Percentiles rank a stretch among this genome's conserved stretches.
These are phyloP conservation scores for Polymixis lichenea DNA, from an alignment of 2,888 invertebrate species.

Conservation along the genomic window DNA sequence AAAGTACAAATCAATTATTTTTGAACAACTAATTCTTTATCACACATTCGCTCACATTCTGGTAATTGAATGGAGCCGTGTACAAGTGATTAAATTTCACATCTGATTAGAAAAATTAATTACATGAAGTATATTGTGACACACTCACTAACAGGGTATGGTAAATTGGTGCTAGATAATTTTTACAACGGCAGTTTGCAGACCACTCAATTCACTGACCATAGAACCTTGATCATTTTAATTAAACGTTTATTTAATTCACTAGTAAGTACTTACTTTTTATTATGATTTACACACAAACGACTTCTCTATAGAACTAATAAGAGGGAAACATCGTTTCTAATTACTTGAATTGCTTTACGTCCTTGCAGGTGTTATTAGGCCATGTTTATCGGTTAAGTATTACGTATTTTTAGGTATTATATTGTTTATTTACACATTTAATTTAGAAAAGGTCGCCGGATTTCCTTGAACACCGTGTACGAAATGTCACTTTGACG, in stretches of 20 bases:
- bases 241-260: background rate
- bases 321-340: constrained; percentile 9
- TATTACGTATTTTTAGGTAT: constrained; percentile 1
- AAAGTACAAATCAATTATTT: background rate
- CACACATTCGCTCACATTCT: background rate
- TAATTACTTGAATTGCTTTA: background rate
- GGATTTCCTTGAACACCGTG: background rate
- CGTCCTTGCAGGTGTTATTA: background rate
- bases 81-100: background rate
- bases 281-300: constrained; percentile 5
- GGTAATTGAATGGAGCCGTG: background rate
- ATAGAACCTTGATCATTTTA: background rate
- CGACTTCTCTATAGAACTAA: constrained; percentile 20
- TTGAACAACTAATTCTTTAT: background rate
- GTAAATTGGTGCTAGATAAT: background rate
- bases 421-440: constrained; percentile 43
- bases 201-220: background rate
- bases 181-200: background rate
- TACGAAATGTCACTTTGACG: constrained; percentile 8
- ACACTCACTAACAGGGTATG: background rate
- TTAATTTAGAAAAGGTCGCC: constrained; percentile 13
- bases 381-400: constrained; percentile 2
- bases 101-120: background rate
- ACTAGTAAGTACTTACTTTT: background rate
- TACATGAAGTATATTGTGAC: background rate